Conservation (phyloP, 2,888 invertebrate genomes). For the Orchesella flavescens region DNA sequence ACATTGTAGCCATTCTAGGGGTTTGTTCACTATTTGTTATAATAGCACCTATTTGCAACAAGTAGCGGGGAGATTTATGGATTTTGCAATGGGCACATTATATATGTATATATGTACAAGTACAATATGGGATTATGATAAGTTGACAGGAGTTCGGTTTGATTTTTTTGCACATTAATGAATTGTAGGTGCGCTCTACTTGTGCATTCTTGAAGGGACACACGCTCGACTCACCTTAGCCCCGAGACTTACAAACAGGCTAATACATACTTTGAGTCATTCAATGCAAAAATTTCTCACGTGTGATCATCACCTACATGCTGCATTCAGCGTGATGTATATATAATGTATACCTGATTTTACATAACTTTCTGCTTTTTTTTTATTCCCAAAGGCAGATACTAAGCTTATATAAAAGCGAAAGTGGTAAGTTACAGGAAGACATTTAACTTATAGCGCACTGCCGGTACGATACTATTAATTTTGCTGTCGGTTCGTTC, state of each 20-base stretch:
- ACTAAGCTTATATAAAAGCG: constrained; percentile 52
- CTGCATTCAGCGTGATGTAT: neutral
- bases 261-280: constrained; percentile 19
- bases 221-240: constrained; percentile 17
- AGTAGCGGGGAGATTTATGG: constrained; percentile 30
- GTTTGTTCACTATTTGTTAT: neutral
- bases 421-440: constrained; percentile 44
- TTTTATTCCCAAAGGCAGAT: constrained; percentile 40
- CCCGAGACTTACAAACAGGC: constrained; percentile 15
- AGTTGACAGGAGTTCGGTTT: neutral
- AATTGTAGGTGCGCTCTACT: neutral
- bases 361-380: constrained; percentile 17
- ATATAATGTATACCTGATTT: neutral
- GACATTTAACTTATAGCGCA: constrained; percentile 24
- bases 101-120: constrained; percentile 12
- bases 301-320: too few relatives aligned
- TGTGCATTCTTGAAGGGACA: constrained; percentile 7
- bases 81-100: constrained; percentile 22
- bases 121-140: neutral
- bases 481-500: neutral
- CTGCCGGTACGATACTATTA: constrained; percentile 1
- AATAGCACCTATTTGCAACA: constrained; percentile 16
- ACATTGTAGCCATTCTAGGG: too few relatives aligned
- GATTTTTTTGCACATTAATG: too few relatives aligned
- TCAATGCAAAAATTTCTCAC: neutral